Base-by-base conservation (phyloP, 1,140 invertebrate species). In the Oreohelix idahoensis region DNA sequence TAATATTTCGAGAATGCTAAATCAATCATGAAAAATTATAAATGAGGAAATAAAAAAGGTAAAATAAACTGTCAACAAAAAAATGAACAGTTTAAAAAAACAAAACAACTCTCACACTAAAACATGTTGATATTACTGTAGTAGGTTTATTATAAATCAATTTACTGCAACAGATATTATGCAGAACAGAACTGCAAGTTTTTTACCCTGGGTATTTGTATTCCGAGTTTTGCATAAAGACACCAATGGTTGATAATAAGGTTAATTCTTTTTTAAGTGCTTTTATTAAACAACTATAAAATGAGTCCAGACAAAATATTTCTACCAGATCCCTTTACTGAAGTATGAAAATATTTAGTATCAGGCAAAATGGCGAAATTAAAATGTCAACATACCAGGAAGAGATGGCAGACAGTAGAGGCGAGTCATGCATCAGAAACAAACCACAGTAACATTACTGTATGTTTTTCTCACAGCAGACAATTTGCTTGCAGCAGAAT, bases 161-260 rank as follows among this genome's bases (percentile, higher is more conserved):
- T 23, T 58, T 20, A 23, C 53, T 58, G 10, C 53, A 58, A 75
- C 36, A 42, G 11, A 75, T n/a, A 75, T 75, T 42, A 75, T 75
- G 42, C 13, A 11, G 38, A 45, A 45, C 5, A 45, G 13, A 4
- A 42, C 42, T 58, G 23, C 53, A 58, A n/a, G 20, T 58, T 58
- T 20, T 58, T 11, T n/a, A n/a, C n/a, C n/a, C 53, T 20, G 15
- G 53, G 53, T 58, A 58, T 58, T 58, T 20, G 10, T 58, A 23
- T 23, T 20, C 20, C 23, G 42, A 8, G 42, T 45, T 4, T 58
- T 58, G 53, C 23, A 58, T 58, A 23, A 58, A 58, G 1, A n/a
- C 53, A 58, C 5, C 10, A 58, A 2, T 15, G 53, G 26, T 58
- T 58, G 10, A n/a, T 58, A 58, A n/a, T 58, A n/a, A 58, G 26